Percentiles rank a stretch among this genome's conserved stretches.
phyloP scores from a whole-genome alignment of 2,888 invertebrate genomes.

The Allygus modestus region DNA sequence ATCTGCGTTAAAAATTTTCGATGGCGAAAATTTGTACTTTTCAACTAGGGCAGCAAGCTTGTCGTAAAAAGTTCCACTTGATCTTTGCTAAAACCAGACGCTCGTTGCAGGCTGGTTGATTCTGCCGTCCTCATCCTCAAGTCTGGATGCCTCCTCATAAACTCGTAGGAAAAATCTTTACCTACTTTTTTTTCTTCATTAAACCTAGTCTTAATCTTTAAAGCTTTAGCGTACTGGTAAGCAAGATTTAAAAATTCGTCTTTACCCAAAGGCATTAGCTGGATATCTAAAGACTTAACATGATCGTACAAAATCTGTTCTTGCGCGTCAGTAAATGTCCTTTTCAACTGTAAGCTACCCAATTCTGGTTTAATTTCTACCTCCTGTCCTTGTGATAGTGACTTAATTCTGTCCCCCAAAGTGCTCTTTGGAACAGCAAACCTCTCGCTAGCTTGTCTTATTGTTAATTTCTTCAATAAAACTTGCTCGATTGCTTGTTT shows the following conservation, averaged over 20 bases:
- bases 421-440: no score
- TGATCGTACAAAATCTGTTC: slow-evolving; percentile 34
- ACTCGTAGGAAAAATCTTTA: slow-evolving; percentile 32
- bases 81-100: slow-evolving; percentile 48
- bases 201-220: slow-evolving; percentile 40
- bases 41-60: slow-evolving; percentile 51
- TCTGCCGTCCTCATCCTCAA: slow-evolving; percentile 38
- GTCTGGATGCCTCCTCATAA: slow-evolving; percentile 48
- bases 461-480: no score
- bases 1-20: slow-evolving; percentile 66
- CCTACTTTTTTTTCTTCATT: slow-evolving; percentile 35
- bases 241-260: slow-evolving; percentile 63
- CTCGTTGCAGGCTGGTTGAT: slow-evolving; percentile 47
- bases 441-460: no score
- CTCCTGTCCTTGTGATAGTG: neutral
- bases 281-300: slow-evolving; percentile 47
- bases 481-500: no score
- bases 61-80: slow-evolving; percentile 52
- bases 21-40: slow-evolving; percentile 35
- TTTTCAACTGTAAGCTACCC: neutral
- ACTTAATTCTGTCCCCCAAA: no score
- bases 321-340: slow-evolving; percentile 13
- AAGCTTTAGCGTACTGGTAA: slow-evolving; percentile 51
- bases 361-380: slow-evolving; percentile 8
- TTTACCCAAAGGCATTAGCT: slow-evolving; percentile 50